phyloP scores from a whole-genome alignment of 2,888 invertebrate genomes.

The Plagodis dolabraria region DNA sequence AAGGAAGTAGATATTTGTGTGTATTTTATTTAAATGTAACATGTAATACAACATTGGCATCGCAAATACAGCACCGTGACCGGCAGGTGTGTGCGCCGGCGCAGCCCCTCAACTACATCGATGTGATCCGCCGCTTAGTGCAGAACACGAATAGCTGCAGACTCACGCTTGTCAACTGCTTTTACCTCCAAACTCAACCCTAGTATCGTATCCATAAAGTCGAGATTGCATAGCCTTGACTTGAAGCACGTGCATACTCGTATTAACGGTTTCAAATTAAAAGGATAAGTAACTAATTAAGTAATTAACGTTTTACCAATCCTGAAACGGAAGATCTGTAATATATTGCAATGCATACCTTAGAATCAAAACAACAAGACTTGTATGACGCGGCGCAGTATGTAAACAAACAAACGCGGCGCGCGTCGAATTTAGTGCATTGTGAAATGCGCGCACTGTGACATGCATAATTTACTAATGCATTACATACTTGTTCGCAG shows the following conservation, averaged over 20 bases:
- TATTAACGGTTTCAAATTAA: conserved; percentile 61
- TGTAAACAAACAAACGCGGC: conserved; percentile 68
- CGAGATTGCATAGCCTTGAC: conserved; percentile 34
- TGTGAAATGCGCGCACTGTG: conserved; percentile 66
- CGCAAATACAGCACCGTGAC: conserved; percentile 56
- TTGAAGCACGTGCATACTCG: conserved; percentile 54
- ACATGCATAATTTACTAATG: conserved; percentile 80
- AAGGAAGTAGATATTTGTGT: too few species aligned
- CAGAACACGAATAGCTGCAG: conserved; percentile 50
- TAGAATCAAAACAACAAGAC: conserved; percentile 23
- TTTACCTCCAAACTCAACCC: conserved; percentile 29
- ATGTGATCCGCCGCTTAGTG: conserved; percentile 53
- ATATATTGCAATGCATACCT: conserved; percentile 21
- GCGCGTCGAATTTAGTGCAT: conserved; percentile 63
- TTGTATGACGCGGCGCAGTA: conserved; percentile 39
- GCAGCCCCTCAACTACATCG: conserved; percentile 54
- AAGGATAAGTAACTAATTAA: conserved; percentile 49
- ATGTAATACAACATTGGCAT: conserved; percentile 16
- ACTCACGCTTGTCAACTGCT: conserved; percentile 37
- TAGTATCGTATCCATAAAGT: conserved; percentile 39
- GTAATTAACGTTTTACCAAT: conserved; percentile 49
- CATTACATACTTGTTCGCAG: conserved; percentile 64
- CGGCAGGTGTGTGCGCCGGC: conserved; percentile 69
- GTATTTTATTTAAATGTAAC: neutral
- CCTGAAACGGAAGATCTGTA: conserved; percentile 33